Evolutionary conservation across 2,888 invertebrate genomes (phyloP).

Genomic region (Fragum fragum): DNA sequence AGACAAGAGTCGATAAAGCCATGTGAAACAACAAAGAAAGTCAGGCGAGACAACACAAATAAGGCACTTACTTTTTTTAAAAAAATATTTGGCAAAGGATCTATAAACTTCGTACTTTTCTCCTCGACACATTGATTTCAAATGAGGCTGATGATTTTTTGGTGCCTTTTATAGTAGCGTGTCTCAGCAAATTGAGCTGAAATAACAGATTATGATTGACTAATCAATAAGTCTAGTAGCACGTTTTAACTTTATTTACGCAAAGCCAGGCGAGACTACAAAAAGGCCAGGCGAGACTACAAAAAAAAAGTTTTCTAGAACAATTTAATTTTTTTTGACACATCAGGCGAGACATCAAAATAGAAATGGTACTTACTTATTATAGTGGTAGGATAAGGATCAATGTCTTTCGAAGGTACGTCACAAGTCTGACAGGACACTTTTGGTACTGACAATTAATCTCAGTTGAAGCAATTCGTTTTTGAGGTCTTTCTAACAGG

Average conservation of each 20-base stretch:
- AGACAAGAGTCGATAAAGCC: too few species aligned
- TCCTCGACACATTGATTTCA: too few species aligned
- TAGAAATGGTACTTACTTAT: neutral
- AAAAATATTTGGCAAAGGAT: too few species aligned
- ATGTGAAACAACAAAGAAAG: too few species aligned
- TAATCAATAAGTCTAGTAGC: neutral
- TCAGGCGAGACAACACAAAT: neutral
- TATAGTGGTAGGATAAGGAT: too few species aligned
- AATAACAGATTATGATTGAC: neutral
- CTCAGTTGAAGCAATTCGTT: neutral
- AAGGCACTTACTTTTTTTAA: too few species aligned
- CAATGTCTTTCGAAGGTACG: too few species aligned
- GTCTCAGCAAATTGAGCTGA: neutral
- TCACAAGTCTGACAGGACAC: too few species aligned
- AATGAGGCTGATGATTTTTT: neutral
- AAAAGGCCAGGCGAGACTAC: conserved; percentile 20
- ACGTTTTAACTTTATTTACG: neutral
- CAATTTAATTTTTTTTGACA: neutral
- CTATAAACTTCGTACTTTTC: too few species aligned
- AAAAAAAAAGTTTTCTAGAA: neutral
- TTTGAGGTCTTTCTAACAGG: too few species aligned
- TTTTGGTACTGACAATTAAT: too few species aligned
- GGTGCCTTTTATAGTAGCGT: neutral
- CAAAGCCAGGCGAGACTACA: conserved; percentile 25
- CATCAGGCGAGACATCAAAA: neutral